A percentile compares a stretch with the other conserved stretches of the same genome.
These are phyloP conservation scores for Cordilura impudica DNA, from an alignment of 2,888 invertebrate genomes.

Conservation along the genomic window DNA sequence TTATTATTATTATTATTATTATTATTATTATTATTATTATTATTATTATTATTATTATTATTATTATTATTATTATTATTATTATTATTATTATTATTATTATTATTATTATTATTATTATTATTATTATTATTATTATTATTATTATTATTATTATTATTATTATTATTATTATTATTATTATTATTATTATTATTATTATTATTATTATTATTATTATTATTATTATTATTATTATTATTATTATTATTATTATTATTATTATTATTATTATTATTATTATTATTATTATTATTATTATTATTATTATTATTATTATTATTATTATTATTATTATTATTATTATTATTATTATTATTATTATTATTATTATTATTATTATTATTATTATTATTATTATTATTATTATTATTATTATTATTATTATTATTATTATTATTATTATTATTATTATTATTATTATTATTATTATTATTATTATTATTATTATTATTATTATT, in stretches of 20 bases:
- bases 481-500: slow-evolving; percentile 1
- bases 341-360: slow-evolving; percentile 14
- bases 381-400: slow-evolving; percentile 11
- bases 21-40: slow-evolving; percentile 14
- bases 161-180: slow-evolving; percentile 9
- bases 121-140: slow-evolving; percentile 10
- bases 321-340: slow-evolving; percentile 10
- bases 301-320: slow-evolving; percentile 12
- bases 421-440: slow-evolving; percentile 14
- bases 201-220: neutral
- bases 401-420: slow-evolving; percentile 14
- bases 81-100: slow-evolving; percentile 14
- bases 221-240: slow-evolving; percentile 12
- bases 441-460: slow-evolving; percentile 10
- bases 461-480: slow-evolving; percentile 10
- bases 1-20: slow-evolving; percentile 11
- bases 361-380: slow-evolving; percentile 14
- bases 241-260: slow-evolving; percentile 14
- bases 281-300: slow-evolving; percentile 12
- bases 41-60: slow-evolving; percentile 14
- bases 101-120: slow-evolving; percentile 12
- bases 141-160: slow-evolving; percentile 10
- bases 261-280: slow-evolving; percentile 14
- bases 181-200: neutral
- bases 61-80: slow-evolving; percentile 14